Evolutionary conservation across 2,797 vertebrate species (phyloP).

Genomic region (Acanthurus leucopareius): DNA sequence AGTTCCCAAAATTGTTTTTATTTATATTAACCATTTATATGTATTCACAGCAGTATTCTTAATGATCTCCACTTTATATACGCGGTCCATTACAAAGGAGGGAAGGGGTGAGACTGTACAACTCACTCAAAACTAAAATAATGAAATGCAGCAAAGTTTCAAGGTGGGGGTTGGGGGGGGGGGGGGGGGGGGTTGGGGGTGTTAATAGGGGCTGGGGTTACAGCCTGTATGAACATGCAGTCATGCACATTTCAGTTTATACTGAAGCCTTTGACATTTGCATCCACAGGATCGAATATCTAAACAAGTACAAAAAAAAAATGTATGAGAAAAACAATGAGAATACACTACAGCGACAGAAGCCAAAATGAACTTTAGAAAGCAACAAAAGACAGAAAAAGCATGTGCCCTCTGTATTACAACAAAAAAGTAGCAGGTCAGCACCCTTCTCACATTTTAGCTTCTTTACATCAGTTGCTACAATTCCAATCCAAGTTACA

Average conservation of each 20-base stretch:
- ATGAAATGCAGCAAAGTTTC: constrained; percentile 45
- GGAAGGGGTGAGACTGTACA: constrained; percentile 59
- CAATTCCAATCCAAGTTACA: constrained; percentile 54
- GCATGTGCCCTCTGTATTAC: constrained; percentile 35
- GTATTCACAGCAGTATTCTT: constrained; percentile 87
- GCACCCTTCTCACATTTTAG: constrained; percentile 23
- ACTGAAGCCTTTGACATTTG: constrained; percentile 71
- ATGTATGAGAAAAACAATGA: not conserved
- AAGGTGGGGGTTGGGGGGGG: not conserved
- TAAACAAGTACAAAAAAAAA: constrained; percentile 55
- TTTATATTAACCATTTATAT: constrained; percentile 89
- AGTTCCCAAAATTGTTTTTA: constrained; percentile 81
- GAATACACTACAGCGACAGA: constrained; percentile 38
- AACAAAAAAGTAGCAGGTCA: constrained; percentile 45
- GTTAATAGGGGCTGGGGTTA: constrained; percentile 47
- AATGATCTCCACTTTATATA: constrained; percentile 72
- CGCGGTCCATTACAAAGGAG: constrained; percentile 71
- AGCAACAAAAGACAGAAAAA: constrained; percentile 42
- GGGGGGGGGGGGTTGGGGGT: constrained; percentile 2
- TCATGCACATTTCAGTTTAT: constrained; percentile 82
- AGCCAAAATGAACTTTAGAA: constrained; percentile 49
- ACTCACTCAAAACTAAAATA: constrained; percentile 67
- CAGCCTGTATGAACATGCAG: constrained; percentile 81
- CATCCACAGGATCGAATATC: constrained; percentile 78
- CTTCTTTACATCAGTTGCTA: constrained; percentile 42